Evolutionary conservation across 2,113 vertebrate genomes (phyloP).

Genomic region (Gambusia affinis): DNA sequence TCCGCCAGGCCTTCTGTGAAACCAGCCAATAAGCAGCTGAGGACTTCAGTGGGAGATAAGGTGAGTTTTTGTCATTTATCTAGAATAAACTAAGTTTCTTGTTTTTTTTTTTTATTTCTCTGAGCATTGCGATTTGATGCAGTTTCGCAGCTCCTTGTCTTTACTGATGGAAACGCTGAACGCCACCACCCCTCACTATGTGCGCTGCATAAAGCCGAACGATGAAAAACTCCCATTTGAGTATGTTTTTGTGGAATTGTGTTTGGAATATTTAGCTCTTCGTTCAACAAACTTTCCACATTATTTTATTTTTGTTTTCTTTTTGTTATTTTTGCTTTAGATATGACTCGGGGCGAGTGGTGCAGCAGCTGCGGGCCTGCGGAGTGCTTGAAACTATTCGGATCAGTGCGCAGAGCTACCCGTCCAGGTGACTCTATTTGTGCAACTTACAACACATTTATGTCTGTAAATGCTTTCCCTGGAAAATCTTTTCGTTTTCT

Average conservation of each 20-base stretch:
- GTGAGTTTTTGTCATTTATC: conserved; percentile 68
- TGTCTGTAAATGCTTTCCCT: background rate
- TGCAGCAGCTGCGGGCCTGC: conserved; percentile 95
- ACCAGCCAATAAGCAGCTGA: conserved; percentile 88
- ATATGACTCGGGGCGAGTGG: conserved; percentile 90
- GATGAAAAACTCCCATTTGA: conserved; percentile 93
- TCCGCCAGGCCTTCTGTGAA: conserved; percentile 87
- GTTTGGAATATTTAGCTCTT: background rate
- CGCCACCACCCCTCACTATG: conserved; percentile 94
- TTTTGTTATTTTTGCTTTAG: conserved; percentile 66
- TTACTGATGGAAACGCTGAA: conserved; percentile 96
- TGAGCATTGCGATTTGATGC: conserved; percentile 7
- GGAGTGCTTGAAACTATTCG: conserved; percentile 95
- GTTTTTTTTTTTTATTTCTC: too few species aligned
- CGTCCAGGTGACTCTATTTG: conserved; percentile 75
- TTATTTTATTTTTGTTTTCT: background rate
- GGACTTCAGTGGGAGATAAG: conserved; percentile 92
- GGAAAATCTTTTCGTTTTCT: conserved; percentile 7
- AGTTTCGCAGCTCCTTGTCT: conserved; percentile 93
- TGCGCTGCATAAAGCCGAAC: conserved; percentile 97
- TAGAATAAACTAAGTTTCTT: conserved; percentile 2
- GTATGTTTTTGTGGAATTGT: conserved; percentile 78
- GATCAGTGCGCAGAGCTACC: conserved; percentile 96
- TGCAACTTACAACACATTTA: background rate
- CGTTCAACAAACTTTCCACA: background rate